Base-by-base conservation (phyloP, 2,113 vertebrate genomes). In the Craseonycteris thonglongyai region DNA sequence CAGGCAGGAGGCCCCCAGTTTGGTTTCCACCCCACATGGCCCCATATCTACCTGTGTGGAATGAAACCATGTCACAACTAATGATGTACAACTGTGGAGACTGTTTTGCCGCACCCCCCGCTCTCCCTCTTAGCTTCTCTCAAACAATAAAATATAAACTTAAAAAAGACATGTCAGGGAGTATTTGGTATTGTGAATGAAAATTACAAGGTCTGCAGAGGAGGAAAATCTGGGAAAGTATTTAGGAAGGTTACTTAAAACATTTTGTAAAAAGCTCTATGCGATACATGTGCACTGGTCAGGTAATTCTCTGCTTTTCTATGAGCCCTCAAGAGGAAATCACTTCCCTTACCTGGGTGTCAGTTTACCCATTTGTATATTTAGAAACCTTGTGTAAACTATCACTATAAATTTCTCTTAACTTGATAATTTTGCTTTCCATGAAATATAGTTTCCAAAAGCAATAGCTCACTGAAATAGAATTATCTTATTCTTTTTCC, bases 401-500 rank as follows among this genome's bases (percentile, higher is more conserved):
- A 84, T 54, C 24, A 89, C 22, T 69, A 13, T 69, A 86, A 91
- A 26, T 88, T 30, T 80, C 38, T 94, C 42, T 33, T 93, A 76
- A 91, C 28, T 87, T 65, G 56, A 87, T 80, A 91, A 89, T 79
- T 91, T 83, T 91, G 33, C 40, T 91, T 94, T 91, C 13, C 42
- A 75, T 93, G 15, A 93, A 88, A 91, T 80, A 66, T 4, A 80
- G 12, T 88, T 94, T 84, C 80, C 30, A 87, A 86, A 96, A 93
- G 35, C 19, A 79, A 83, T 65, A 93, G 42, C 65, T 76, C 56
- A 87, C 35, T 59, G 10, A 94, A 94, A 92, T 16, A 92, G 38
- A 94, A 95, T 84, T 78, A 90, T 91, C 68, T 81, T 75, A n/a
- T 68, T 80, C 40, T 28, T 96, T 94, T 93, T 87, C 74, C 28